Evolutionary conservation across 2,113 vertebrate genomes (phyloP), one percentile per base, ranked within the genome.

Genomic region (Callochromis pleurospilus): DNA sequence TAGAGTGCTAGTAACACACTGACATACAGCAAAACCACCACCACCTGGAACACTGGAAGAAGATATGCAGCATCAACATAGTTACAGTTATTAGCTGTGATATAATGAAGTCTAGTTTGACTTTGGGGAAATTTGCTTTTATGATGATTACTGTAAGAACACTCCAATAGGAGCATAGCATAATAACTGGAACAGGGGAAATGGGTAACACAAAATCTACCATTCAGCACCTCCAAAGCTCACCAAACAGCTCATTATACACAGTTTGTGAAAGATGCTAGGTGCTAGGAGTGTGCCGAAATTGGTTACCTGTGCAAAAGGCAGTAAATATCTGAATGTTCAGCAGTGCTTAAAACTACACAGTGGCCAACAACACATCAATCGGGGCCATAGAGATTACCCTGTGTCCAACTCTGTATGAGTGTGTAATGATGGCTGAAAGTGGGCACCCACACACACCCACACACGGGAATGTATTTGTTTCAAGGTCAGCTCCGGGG

Each of bases 1-100:
- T 98, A 99, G 90, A 99, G 97, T 42, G 95, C 96, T 84, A 99
- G 90, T 8, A 98, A 96, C 10, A 97, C 94, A 1, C 96, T 93
- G n/a, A 98, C 94, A 92, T 99, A 99, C 3, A 96, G 91, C 19
- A 97, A 92, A 86, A 99, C 87, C 11, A 98, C 95, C 84, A 96
- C 93, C 84, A 97, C 94, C 97, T 99, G 98, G 81, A 98, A 97
- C 77, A 95, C 98, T 99, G 95, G 3, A 40, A 81, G 56, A 53
- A 47, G 13, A 79, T 53, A 68, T 15, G 73, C 1, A 13, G 55
- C 4, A n/a, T 53, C 29, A 75, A 15, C 6, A 83, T 19, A 56
- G 33, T 81, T 53, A 77, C 38, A 31, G 47, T n/a, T 55, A n/a
- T 45, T 54, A 26, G 33, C 6, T 7, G 40, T 45, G 12, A 14